Evolutionary conservation across 2,888 invertebrate genomes (phyloP), one percentile per base, ranked within the genome.

Genomic region (Parnassius apollo): DNA sequence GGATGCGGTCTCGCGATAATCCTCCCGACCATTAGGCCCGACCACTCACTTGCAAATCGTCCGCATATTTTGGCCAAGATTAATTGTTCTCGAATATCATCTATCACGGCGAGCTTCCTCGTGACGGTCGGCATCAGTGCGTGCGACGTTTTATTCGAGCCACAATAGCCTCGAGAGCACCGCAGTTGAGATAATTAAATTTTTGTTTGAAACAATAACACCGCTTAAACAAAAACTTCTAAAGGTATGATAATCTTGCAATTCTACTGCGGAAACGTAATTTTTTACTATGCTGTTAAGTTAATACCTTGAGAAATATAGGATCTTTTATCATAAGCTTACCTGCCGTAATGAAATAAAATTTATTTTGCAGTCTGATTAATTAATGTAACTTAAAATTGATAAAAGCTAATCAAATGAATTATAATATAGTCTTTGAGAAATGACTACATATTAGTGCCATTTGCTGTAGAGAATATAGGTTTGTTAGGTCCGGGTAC

Each of bases 1-100:
- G 77, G 70, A 70, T 77, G 83, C 78, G 83, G 80, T 81, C 83
- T 81, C 82, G 83, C 83, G 84, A 84, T 90, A 88, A 90, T 91
- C 82, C 88, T 80, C 85, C 83, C 86, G 76, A 85, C 88, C 91
- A 90, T 91, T 91, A 91, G 89, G 87, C 87, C 83, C 85, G 86
- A 86, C 89, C 89, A 89, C 86, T 88, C 88, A 85, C 86, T 90
- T 85, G 88, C 89, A 91, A 91, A 91, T 91, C 90, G 90, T 91
- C 88, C 89, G 90, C 91, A 91, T 91, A 91, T 91, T 91, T 91
- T 87, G 89, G 80, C 85, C 82, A 91, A 91, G 91, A 91, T 91
- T 91, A 91, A 91, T 91, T 91, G 89, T 91, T 88, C 91, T 86
- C 81, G 88, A 91, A 91, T 90, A 90, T 91, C 91, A 91, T 91